Base-by-base conservation (phyloP, 64 coral and sea anemone genomes). In the Astreopora myriophthalma region DNA sequence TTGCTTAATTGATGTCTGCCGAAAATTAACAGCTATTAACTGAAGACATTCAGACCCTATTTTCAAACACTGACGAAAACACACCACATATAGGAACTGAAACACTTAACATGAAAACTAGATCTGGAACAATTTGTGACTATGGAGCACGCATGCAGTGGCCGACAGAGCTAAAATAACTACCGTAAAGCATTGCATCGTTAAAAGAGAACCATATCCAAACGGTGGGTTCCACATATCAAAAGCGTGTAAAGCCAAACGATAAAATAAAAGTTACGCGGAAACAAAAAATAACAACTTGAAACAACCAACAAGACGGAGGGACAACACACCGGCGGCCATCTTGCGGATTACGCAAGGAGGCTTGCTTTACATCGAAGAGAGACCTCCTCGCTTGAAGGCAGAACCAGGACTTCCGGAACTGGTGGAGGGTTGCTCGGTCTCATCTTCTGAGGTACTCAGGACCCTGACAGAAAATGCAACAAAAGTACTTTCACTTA, bases 381-480 rank as follows among this genome's bases (percentile, higher is more conserved):
- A 82, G 12, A 71, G 60, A 19, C 76, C 64, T 38, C 26, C 63
- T 91, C 89, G 65, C 68, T 91, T 91, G 40, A 34, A 91, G 3
- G 48, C 62, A 6, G 79, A 34, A 1, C 79, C 79, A 31, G 89
- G 89, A 30, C 30, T 71, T 2, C 61, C 64, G 0, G 84, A 48
- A 22, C 51, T 55, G 3, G 84, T 73, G 0, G 84, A 71, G 30
- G 84, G 69, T 25, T 69, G 63, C 16, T 69, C 63, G 1, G 64
- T 76, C 8, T 91, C 89, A n/a, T 91, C 89, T 57, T 91, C 89
- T 26, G 89, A 91, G 9, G 75, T 52, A 10, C 89, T 91, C n/a
- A 26, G 46, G 28, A 91, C 62, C 29, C 64, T 81, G 49, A 16
- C 22, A 68, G 60, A 17, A 71, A 60, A 33, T 14, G 17, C 33